Percentiles rank a stretch among this genome's conserved stretches.
phyloP scores from a whole-genome alignment of 2,888 invertebrate genomes.

The Brassicogethes aeneus region DNA sequence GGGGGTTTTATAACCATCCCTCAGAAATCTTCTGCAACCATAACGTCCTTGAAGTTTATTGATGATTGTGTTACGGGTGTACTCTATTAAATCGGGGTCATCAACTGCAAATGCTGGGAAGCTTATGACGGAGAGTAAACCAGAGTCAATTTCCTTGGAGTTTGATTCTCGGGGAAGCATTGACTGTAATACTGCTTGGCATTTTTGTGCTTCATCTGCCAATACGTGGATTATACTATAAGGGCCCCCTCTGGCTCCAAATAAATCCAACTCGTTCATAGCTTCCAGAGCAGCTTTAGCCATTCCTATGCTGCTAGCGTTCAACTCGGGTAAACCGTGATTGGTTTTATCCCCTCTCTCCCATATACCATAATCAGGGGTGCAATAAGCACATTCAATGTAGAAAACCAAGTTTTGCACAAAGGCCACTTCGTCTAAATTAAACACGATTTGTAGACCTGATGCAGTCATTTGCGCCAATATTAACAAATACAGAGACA shows the following conservation, averaged over 20 bases:
- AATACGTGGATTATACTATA: slow-evolving; percentile 96
- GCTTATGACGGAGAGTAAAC: slow-evolving; percentile 87
- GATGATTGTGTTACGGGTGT: slow-evolving; percentile 74
- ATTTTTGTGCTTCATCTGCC: slow-evolving; percentile 98
- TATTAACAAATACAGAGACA: slow-evolving; percentile 87
- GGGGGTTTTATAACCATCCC: slow-evolving; percentile 86
- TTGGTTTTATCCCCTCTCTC: slow-evolving; percentile 99
- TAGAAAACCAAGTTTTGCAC: slow-evolving; percentile 99
- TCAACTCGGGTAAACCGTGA: slow-evolving; percentile 95
- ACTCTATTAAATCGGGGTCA: slow-evolving; percentile 80
- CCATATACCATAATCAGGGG: slow-evolving; percentile 99
- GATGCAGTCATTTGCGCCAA: slow-evolving; percentile 99
- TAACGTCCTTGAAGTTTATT: slow-evolving; percentile 84
- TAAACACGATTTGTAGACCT: slow-evolving; percentile 84
- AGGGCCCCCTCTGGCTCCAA: slow-evolving; percentile 93
- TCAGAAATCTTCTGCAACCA: slow-evolving; percentile 88
- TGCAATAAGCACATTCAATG: slow-evolving; percentile 97
- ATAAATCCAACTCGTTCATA: slow-evolving; percentile 95
- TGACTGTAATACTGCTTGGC: slow-evolving; percentile 88
- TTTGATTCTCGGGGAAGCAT: slow-evolving; percentile 88
- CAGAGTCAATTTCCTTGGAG: slow-evolving; percentile 93
- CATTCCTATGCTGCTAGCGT: slow-evolving; percentile 99
- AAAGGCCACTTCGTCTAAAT: slow-evolving; percentile 96
- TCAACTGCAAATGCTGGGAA: slow-evolving; percentile 99
- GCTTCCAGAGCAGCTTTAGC: slow-evolving; percentile 97